Conservation (phyloP, 2,888 invertebrate species). For the Ptychoptera albimana region DNA sequence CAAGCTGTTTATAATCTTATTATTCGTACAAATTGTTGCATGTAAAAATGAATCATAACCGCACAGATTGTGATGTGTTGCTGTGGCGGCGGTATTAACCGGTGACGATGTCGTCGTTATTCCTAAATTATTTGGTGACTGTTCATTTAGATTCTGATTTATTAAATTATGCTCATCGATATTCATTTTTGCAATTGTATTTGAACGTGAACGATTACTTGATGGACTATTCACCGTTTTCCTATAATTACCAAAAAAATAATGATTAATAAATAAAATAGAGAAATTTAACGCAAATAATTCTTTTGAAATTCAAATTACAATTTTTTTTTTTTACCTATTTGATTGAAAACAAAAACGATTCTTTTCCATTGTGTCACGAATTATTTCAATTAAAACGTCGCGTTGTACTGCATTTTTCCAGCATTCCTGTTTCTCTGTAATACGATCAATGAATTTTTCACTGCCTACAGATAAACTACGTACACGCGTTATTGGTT, state of each 20-base stretch:
- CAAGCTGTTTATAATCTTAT: conserved; percentile 14
- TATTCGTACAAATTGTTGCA: conserved; percentile 40
- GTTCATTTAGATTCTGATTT: too few species aligned
- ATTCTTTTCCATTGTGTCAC: conserved; percentile 84
- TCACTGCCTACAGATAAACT: conserved; percentile 31
- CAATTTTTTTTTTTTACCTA: conserved; percentile 36
- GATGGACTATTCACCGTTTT: conserved; percentile 37
- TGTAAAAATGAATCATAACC: conserved; percentile 45
- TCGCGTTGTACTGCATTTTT: conserved; percentile 63
- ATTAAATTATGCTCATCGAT: conserved; percentile 11
- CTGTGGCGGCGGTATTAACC: conserved; percentile 27
- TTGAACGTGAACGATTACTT: conserved; percentile 27
- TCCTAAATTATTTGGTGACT: conserved; percentile 7
- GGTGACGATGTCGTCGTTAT: conserved; percentile 25
- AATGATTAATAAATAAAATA: neutral
- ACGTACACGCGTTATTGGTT: conserved; percentile 24
- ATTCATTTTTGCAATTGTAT: conserved; percentile 28
- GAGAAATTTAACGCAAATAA: too few species aligned
- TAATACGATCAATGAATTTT: conserved; percentile 15
- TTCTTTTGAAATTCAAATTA: neutral
- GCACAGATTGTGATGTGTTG: conserved; percentile 32
- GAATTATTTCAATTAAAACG: conserved; percentile 71
- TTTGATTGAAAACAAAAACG: conserved; percentile 70
- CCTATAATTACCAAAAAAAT: neutral
- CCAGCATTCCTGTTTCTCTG: conserved; percentile 29